Evolutionary conservation across 2,888 invertebrate genomes (phyloP), one percentile per base, ranked within the genome.

Genomic region (Boloria selene): DNA sequence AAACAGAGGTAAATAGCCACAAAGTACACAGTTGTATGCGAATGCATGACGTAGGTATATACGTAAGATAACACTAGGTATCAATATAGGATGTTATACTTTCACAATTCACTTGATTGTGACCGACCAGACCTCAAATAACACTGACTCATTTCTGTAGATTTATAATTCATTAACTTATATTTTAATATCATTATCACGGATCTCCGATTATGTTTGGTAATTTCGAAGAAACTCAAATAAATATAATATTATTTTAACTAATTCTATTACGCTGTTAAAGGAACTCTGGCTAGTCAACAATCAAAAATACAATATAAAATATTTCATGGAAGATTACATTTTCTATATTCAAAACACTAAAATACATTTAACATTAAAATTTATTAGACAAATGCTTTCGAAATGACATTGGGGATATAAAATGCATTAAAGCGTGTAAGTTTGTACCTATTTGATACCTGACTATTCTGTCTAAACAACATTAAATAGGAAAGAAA

Each of bases 381-480:
- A 78, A 83, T 76, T 77, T 78, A 83, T 78, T 75, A 73, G 73
- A 84, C 82, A 87, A 87, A 87, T 87, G 85, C 83, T 80, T 80
- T 75, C 66, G 73, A 80, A 83, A 84, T 84, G 80, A 82, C 83
- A 80, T 83, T 74, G 70, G 64, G 78, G 76, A 80, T 72, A 69
- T 62, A 71, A 74, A 86, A 85, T 82, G 79, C 83, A 79, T 78
- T 76, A 75, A 83, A 83, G 80, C 82, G 73, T 81, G 76, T 78
- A 76, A 65, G 59, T 82, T 84, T 83, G 84, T 84, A 86, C 87
- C 88, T 82, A 85, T 84, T 81, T 87, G 88, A 90, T 88, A 89
- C 87, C 87, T 84, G 50, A 54, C 65, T 70, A 70, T 61, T 67
- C 13, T 60, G 68, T 68, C 73, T 78, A 75, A 79, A 78, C 75